Conservation (phyloP, 2,797 vertebrate genomes). For the Propithecus perrieri region DNA sequence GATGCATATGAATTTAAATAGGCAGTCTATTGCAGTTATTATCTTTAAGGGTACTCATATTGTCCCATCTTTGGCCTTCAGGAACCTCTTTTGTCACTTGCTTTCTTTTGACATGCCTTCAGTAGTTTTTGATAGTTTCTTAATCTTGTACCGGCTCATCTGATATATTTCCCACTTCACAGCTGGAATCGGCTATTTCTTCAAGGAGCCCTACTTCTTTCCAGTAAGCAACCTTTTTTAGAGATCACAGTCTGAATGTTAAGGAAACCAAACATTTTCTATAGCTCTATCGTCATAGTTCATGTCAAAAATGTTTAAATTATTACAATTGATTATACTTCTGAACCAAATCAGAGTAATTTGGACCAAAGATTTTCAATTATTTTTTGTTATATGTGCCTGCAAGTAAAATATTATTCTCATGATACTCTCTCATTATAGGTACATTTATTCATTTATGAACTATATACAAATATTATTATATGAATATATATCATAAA, state of each 20-base stretch:
- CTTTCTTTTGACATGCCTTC: not conserved
- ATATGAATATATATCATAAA: not conserved
- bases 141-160: not conserved
- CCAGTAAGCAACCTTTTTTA: not conserved
- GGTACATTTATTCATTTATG: not conserved
- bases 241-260: not conserved
- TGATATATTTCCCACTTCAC: not conserved
- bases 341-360: not conserved
- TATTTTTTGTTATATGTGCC: not conserved
- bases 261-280: not conserved
- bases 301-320: not conserved
- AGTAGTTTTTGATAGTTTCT: not conserved
- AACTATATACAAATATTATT: not conserved
- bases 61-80: not conserved
- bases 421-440: not conserved
- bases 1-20: not conserved
- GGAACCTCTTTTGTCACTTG: not conserved
- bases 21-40: not conserved
- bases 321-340: not conserved
- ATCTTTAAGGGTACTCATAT: not conserved
- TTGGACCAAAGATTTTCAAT: not conserved
- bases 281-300: not conserved
- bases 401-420: not conserved
- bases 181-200: not conserved
- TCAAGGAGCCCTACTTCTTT: not conserved